A percentile compares a stretch with the other conserved stretches of the same genome.
Evolutionary conservation across 2,888 invertebrate genomes (phyloP).

Genomic region (Prenolepis imparis): DNA sequence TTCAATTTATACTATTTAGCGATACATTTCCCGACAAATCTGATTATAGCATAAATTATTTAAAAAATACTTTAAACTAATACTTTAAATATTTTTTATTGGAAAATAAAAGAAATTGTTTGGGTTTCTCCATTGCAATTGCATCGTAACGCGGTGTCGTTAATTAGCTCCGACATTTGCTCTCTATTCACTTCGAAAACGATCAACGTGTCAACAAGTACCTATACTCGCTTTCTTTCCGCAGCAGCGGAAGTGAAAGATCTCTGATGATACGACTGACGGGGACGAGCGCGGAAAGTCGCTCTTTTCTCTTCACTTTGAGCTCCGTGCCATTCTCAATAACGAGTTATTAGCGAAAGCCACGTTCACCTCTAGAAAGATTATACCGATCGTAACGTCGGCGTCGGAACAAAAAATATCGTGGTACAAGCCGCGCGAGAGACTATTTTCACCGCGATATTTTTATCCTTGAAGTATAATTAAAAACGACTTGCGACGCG

Average conservation of each 20-base stretch:
- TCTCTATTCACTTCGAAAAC: slow-evolving; percentile 59
- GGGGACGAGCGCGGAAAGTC: slow-evolving; percentile 52
- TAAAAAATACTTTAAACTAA: background rate
- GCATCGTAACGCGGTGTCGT: background rate
- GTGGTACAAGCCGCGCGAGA: background rate
- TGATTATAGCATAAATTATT: background rate
- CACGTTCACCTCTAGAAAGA: slow-evolving; percentile 39
- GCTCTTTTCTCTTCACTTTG: slow-evolving; percentile 61
- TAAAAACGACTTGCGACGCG: background rate
- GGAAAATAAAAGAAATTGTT: background rate
- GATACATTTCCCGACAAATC: background rate
- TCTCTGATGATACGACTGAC: slow-evolving; percentile 55
- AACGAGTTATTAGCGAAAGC: slow-evolving; percentile 54
- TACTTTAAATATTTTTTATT: background rate
- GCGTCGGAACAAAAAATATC: background rate
- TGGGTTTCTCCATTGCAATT: background rate
- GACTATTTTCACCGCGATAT: slow-evolving; percentile 25
- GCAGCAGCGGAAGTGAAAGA: slow-evolving; percentile 72
- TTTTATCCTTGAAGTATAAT: slow-evolving; percentile 8
- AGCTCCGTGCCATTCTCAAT: slow-evolving; percentile 43
- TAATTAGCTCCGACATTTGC: slow-evolving; percentile 40
- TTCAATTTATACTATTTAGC: background rate
- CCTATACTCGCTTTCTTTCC: slow-evolving; percentile 69
- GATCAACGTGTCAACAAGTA: slow-evolving; percentile 53
- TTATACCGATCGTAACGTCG: slow-evolving; percentile 38